Conservation (phyloP, 53 echinoderm and acorn worm species). For the Echinarachnius parma region DNA sequence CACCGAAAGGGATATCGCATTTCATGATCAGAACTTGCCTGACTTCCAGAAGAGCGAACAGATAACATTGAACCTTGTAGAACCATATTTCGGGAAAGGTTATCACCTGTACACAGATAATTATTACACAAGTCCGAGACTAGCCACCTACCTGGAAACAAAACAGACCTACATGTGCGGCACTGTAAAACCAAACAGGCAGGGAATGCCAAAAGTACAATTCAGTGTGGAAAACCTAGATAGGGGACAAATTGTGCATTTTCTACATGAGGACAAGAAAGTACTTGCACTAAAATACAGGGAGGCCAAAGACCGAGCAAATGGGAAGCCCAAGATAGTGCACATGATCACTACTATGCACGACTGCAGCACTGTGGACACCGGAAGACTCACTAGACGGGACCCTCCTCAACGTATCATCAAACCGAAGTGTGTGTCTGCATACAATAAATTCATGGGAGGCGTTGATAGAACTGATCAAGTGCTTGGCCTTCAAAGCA, state of each 20-base stretch:
- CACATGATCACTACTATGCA: slow-evolving; percentile 29
- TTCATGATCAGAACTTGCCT: neutral
- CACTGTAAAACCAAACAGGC: slow-evolving; percentile 36
- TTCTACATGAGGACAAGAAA: neutral
- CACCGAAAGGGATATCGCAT: neutral
- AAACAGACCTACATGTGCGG: slow-evolving; percentile 51
- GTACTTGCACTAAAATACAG: slow-evolving; percentile 51
- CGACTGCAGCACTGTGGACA: slow-evolving; percentile 3
- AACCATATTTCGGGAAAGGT: slow-evolving; percentile 45
- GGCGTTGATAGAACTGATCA: slow-evolving; percentile 7
- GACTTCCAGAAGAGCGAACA: slow-evolving; percentile 22
- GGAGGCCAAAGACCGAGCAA: slow-evolving; percentile 2
- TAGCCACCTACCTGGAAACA: slow-evolving; percentile 21
- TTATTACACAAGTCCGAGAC: slow-evolving; percentile 45
- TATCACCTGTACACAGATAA: slow-evolving; percentile 52
- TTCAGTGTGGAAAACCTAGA: slow-evolving; percentile 22
- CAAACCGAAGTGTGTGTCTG: slow-evolving; percentile 18
- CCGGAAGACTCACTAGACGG: slow-evolving; percentile 12
- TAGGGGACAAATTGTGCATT: slow-evolving; percentile 30
- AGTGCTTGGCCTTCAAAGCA: slow-evolving; percentile 6
- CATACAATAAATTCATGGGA: slow-evolving; percentile 18
- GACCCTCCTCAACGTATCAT: slow-evolving; percentile 7
- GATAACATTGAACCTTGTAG: slow-evolving; percentile 36
- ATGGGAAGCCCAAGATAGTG: slow-evolving; percentile 18
- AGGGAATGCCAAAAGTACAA: slow-evolving; percentile 21